Evolutionary conservation across 2,113 vertebrate species (phyloP).

Genomic region (Lichenostomus cassidix): DNA sequence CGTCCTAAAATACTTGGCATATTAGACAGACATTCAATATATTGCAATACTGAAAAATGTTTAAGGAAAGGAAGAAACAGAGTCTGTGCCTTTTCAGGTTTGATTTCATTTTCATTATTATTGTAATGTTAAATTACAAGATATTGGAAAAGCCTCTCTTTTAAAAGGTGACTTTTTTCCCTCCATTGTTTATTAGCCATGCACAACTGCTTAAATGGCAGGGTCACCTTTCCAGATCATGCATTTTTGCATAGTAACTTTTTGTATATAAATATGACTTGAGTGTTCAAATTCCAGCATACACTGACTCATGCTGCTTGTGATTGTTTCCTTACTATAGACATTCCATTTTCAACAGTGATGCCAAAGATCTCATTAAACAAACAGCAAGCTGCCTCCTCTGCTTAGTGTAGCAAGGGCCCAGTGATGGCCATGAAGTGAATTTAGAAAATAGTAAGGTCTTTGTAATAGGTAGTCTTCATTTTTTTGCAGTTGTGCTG

Average conservation of each 20-base stretch:
- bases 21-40: background rate
- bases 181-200: background rate
- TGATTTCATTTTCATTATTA: background rate
- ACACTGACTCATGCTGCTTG: background rate
- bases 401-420: background rate
- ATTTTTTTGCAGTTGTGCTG: background rate
- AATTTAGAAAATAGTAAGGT: background rate
- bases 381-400: background rate
- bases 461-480: background rate
- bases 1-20: background rate
- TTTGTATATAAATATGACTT: background rate
- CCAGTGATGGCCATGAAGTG: fast-evolving
- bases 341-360: background rate
- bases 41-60: background rate
- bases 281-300: background rate
- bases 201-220: background rate
- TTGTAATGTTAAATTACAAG: background rate
- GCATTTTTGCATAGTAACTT: background rate
- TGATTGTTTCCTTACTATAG: background rate
- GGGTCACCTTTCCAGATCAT: background rate
- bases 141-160: fast-evolving
- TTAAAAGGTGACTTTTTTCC: background rate
- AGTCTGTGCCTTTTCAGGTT: background rate
- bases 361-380: background rate
- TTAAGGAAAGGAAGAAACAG: background rate